Percentiles rank a stretch among this genome's conserved stretches.
Conservation (phyloP, 2,797 vertebrate genomes). For the Triplophysa bombifrons region DNA sequence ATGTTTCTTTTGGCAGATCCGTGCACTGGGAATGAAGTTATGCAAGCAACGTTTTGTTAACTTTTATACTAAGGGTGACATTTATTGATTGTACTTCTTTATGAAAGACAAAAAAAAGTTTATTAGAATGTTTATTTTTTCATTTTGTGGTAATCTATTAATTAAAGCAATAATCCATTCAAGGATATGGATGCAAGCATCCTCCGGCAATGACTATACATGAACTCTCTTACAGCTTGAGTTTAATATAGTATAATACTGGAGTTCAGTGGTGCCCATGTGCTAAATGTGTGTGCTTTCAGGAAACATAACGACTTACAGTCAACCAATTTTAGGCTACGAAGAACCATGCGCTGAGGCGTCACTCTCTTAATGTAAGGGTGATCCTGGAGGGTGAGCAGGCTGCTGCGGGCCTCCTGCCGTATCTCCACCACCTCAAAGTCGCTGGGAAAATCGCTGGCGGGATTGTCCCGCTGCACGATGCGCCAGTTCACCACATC, state of each 20-base stretch:
- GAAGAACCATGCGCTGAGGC: constrained; percentile 92
- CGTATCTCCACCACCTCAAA: constrained; percentile 95
- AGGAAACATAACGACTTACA: constrained; percentile 75
- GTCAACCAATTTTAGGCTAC: constrained; percentile 86
- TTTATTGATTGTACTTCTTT: too few species aligned
- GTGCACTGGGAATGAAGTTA: neutral
- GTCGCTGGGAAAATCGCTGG: constrained; percentile 96
- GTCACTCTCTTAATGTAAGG: constrained; percentile 97
- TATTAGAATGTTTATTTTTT: too few species aligned
- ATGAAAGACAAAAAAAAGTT: too few species aligned
- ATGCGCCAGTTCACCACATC: constrained; percentile 90
- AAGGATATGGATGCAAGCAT: too few species aligned
- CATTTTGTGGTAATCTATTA: too few species aligned
- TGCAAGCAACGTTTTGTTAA: neutral
- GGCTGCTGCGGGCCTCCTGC: constrained; percentile 81
- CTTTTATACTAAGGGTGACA: too few species aligned
- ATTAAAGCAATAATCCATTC: too few species aligned
- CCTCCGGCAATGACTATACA: neutral
- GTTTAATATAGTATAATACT: neutral
- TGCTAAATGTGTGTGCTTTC: neutral
- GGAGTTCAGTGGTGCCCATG: neutral
- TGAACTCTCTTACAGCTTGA: too few species aligned
- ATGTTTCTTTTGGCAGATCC: neutral
- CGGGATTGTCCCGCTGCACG: constrained; percentile 92
- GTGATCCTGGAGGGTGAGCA: constrained; percentile 89